Evolutionary conservation across 2,113 vertebrate species (phyloP).

Genomic region (Podarcis muralis): DNA sequence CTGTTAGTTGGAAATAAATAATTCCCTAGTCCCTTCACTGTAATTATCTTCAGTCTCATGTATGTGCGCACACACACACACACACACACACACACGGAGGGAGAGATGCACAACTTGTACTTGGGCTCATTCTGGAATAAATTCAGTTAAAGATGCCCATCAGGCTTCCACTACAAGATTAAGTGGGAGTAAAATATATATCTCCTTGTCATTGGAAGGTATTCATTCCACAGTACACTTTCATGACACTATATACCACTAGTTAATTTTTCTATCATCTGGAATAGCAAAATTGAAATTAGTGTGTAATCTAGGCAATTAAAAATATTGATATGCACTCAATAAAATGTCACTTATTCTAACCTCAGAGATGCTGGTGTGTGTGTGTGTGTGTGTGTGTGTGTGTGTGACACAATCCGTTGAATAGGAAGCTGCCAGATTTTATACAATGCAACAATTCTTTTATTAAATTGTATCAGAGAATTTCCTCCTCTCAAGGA

Average conservation of each 20-base stretch:
- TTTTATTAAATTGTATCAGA: neutral
- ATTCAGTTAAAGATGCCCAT: conserved; percentile 38
- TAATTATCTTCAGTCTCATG: conserved; percentile 65
- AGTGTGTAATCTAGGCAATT: accelerated
- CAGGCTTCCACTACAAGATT: neutral
- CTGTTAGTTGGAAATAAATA: conserved; percentile 71
- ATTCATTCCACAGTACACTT: neutral
- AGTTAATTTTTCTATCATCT: neutral
- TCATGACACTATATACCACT: neutral
- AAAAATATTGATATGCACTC: neutral
- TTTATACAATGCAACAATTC: neutral
- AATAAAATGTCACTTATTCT: neutral
- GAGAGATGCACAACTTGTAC: conserved; percentile 37
- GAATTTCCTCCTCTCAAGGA: neutral
- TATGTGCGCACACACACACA: neutral
- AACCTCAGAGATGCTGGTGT: neutral
- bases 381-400: neutral
- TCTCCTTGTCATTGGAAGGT: neutral
- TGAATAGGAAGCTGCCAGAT: neutral
- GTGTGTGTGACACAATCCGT: neutral
- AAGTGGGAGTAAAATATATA: conserved; percentile 11
- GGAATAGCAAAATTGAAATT: accelerated
- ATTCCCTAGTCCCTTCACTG: conserved; percentile 57
- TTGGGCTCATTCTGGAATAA: conserved; percentile 6
- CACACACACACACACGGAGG: neutral